Base-by-base conservation (phyloP, 2,797 vertebrate genomes). In the Spheniscus humboldti region DNA sequence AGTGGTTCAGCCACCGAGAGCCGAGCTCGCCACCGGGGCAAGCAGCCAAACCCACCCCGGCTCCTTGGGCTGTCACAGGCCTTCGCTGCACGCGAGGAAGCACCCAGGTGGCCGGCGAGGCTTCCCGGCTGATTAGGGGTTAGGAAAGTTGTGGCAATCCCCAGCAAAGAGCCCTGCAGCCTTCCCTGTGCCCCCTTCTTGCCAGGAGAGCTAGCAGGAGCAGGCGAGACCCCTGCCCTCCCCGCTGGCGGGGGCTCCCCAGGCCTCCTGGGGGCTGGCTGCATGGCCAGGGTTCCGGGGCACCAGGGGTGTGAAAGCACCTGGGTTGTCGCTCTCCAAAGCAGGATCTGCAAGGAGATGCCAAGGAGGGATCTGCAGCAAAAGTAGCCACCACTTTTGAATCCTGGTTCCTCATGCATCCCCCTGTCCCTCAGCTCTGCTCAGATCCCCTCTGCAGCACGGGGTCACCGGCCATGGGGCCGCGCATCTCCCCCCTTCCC, bases 1-100 rank as follows among this genome's bases (percentile, higher is more conserved):
- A 90, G 96, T 28, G 84, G 93, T 87, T 87, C 94, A 96, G 96
- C 94, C 96, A 96, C 92, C 80, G 67, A 96, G 88, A 92, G 92
- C 89, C 19, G 89, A 90, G 96, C 94, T 95, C 23, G 94, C 95
- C 96, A 92, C 89, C 1, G 59, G 77, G 95, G 96, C 91, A 85
- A 93, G 77, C 77, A 53, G 96, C 96, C 96, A 96, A 96, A 95
- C 91, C 94, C 96, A 78, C 69, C 77, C 93, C 16, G 4, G 90
- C 82, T 95, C 79, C 82, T 64, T 1, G 68, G 85, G 90, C 71
- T 57, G 73, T 85, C 87, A 35, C 87, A 35, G 94, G 93, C 81
- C 85, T 76, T 86, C 2, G 19, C 88, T 68, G 93, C 92, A 86
- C 33, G 79, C 31, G 23, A 95, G 95, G 95, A 80, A 94, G 94